phyloP scores from a whole-genome alignment of 2,113 vertebrate species.

The Mionectes macconnelli region DNA sequence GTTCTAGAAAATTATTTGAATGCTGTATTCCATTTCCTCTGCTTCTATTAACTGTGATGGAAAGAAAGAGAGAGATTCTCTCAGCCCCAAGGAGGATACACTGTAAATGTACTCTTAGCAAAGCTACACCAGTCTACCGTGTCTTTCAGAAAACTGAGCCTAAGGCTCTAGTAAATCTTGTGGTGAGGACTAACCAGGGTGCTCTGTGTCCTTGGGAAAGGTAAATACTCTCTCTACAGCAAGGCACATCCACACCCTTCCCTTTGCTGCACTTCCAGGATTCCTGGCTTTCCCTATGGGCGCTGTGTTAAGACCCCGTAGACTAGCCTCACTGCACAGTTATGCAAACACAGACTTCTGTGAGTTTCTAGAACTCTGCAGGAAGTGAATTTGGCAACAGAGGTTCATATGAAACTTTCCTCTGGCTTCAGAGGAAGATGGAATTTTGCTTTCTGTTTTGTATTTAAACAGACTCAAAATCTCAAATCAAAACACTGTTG shows the following conservation, averaged over 20 bases:
- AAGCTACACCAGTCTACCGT: background rate
- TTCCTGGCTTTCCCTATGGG: background rate
- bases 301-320: background rate
- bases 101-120: background rate
- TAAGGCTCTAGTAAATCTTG: background rate
- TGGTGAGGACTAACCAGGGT: background rate
- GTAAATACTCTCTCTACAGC: background rate
- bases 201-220: background rate
- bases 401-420: background rate
- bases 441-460: slow-evolving; percentile 38
- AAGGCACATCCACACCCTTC: background rate
- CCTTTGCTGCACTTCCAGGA: background rate
- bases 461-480: slow-evolving; percentile 42
- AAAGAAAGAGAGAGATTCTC: background rate
- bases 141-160: background rate
- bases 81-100: background rate
- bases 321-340: background rate
- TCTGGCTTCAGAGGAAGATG: background rate
- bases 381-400: background rate
- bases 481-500: background rate
- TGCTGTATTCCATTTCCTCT: background rate
- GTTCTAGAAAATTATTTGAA: background rate
- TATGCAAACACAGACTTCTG: background rate
- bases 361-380: background rate
- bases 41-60: background rate